Percentiles rank a stretch among this genome's conserved stretches.
phyloP scores from a whole-genome alignment of 1,140 invertebrate genomes.

The Pygmarrhopalites habei region DNA sequence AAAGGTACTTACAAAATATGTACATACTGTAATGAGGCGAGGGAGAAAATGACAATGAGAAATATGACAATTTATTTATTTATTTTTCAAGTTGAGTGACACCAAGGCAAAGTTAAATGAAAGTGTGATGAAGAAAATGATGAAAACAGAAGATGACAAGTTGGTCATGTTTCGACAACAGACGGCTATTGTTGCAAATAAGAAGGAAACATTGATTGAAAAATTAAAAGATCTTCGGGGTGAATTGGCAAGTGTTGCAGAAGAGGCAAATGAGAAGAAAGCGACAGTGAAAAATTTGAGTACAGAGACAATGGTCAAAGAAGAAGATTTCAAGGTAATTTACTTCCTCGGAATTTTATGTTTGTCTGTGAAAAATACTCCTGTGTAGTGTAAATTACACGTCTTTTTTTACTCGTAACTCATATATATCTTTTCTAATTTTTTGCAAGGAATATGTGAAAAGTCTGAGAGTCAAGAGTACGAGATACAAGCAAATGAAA shows the following conservation, averaged over 20 bases:
- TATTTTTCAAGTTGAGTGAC: constrained; percentile 40
- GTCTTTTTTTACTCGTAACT: too few relatives aligned
- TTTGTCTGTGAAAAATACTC: too few relatives aligned
- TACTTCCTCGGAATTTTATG: too few relatives aligned
- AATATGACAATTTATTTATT: too few relatives aligned
- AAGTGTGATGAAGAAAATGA: constrained; percentile 49
- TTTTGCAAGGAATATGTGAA: constrained; percentile 59
- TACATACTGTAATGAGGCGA: too few relatives aligned
- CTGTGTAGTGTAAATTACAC: too few relatives aligned
- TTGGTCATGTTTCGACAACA: constrained; percentile 75
- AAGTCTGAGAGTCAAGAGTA: constrained; percentile 66
- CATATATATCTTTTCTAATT: too few relatives aligned
- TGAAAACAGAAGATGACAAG: constrained; percentile 59
- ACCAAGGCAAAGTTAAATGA: constrained; percentile 57
- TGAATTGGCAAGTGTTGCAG: constrained; percentile 54
- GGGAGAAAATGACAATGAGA: too few relatives aligned
- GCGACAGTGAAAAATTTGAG: constrained; percentile 48
- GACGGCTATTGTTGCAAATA: constrained; percentile 66
- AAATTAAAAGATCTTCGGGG: constrained; percentile 57
- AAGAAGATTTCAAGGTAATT: constrained; percentile 70
- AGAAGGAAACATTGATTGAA: constrained; percentile 65
- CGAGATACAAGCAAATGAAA: constrained; percentile 61
- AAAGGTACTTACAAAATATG: constrained; percentile 4
- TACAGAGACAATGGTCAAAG: constrained; percentile 58
- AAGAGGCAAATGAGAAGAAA: constrained; percentile 49